A percentile compares a stretch with the other conserved stretches of the same genome.
phyloP scores from a whole-genome alignment of 2,888 invertebrate species.

The Netelia fuscicornis region DNA sequence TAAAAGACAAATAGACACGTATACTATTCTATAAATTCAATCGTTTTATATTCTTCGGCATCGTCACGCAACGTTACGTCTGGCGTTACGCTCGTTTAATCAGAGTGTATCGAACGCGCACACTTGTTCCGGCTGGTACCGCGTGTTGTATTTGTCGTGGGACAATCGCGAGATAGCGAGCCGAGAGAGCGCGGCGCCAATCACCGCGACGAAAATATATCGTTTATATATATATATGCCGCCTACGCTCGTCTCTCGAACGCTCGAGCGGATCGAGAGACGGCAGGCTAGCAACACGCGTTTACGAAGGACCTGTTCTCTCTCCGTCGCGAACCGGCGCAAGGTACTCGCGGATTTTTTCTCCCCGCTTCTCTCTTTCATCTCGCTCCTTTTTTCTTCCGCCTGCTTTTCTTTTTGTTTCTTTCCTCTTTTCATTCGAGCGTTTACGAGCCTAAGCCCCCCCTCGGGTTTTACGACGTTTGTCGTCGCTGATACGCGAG shows the following conservation, averaged over 20 bases:
- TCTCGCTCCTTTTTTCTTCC: slow-evolving; percentile 65
- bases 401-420: slow-evolving; percentile 66
- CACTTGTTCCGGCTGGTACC: slow-evolving; percentile 25
- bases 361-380: slow-evolving; percentile 20
- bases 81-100: slow-evolving; percentile 59
- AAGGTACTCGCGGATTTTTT: slow-evolving; percentile 53
- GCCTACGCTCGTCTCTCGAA: slow-evolving; percentile 61
- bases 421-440: slow-evolving; percentile 75
- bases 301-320: slow-evolving; percentile 65
- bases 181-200: slow-evolving; percentile 34
- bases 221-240: slow-evolving; percentile 52
- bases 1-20: neutral
- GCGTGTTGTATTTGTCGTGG: slow-evolving; percentile 26
- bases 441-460: slow-evolving; percentile 78
- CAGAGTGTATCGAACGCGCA: slow-evolving; percentile 56
- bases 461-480: slow-evolving; percentile 82
- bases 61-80: slow-evolving; percentile 46
- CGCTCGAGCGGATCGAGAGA: slow-evolving; percentile 55
- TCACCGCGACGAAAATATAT: slow-evolving; percentile 64
- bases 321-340: slow-evolving; percentile 69
- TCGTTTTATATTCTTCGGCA: slow-evolving; percentile 2
- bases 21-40: slow-evolving; percentile 8
- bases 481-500: slow-evolving; percentile 73
- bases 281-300: slow-evolving; percentile 57
- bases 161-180: slow-evolving; percentile 45